A percentile compares a stretch with the other conserved stretches of the same genome.
These are phyloP conservation scores for Drosophila ustulata DNA, from an alignment of 2,888 invertebrate genomes.

Conservation along the genomic window DNA sequence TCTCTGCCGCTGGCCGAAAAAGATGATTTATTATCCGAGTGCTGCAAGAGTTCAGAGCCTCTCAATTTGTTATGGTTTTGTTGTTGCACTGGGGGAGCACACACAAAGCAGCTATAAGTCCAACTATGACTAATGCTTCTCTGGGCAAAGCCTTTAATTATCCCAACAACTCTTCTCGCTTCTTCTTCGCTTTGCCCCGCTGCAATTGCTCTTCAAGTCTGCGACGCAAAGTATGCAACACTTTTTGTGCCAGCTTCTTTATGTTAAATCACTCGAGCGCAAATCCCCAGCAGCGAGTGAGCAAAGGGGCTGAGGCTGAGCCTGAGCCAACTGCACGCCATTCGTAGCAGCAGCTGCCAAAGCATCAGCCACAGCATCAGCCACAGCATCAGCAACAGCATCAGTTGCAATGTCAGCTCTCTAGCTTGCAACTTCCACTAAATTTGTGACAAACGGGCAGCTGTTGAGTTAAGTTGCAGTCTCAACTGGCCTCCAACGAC, in stretches of 20 bases:
- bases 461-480: constrained; percentile 60
- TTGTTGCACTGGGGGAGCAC: background rate
- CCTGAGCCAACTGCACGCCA: constrained; percentile 59
- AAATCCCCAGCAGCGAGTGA: constrained; percentile 36
- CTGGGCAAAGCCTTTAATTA: constrained; percentile 55
- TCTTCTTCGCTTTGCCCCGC: background rate
- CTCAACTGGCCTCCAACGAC: constrained; percentile 48
- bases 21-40: constrained; percentile 72
- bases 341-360: constrained; percentile 49
- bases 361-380: constrained; percentile 13
- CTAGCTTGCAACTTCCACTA: constrained; percentile 44
- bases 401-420: constrained; percentile 21
- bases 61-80: constrained; percentile 61
- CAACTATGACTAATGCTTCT: constrained; percentile 48
- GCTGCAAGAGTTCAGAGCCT: constrained; percentile 50
- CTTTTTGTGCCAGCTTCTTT: constrained; percentile 53
- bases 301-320: background rate
- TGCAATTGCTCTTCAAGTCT: constrained; percentile 20
- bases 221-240: constrained; percentile 62
- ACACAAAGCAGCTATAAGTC: constrained; percentile 21
- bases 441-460: constrained; percentile 72
- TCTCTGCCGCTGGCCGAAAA: constrained; percentile 23
- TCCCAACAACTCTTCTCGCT: background rate
- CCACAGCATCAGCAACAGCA: constrained; percentile 16
- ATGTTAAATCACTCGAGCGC: constrained; percentile 63